These are phyloP conservation scores for Morpho helenor DNA, from an alignment of 2,888 invertebrate genomes.

Conservation along the genomic window DNA sequence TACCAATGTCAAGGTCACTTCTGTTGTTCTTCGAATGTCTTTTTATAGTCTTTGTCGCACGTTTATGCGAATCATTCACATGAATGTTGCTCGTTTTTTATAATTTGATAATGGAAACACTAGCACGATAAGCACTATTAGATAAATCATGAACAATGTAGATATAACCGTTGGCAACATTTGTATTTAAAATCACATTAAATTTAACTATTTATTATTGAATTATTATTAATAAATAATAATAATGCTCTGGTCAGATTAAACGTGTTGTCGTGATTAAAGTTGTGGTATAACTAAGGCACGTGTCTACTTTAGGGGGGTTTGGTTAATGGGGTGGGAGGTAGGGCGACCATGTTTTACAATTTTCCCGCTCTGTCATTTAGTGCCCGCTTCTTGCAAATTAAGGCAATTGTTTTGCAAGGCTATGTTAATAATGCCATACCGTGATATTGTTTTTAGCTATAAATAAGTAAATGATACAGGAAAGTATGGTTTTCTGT, in stretches of 20 bases:
- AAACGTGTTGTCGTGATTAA: conserved; percentile 34
- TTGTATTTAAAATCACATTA: conserved; percentile 13
- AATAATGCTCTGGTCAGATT: background rate
- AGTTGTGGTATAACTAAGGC: conserved; percentile 39
- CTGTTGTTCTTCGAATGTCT: background rate
- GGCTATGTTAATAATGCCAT: background rate
- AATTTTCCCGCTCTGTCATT: background rate
- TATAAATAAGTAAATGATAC: too few relatives aligned
- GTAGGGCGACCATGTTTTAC: conserved; percentile 11
- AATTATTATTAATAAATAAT: background rate
- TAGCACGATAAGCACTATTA: conserved; percentile 56
- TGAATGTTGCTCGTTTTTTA: conserved; percentile 29
- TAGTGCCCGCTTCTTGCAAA: conserved; percentile 7
- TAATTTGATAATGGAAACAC: conserved; percentile 67
- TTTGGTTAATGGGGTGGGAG: conserved; percentile 15
- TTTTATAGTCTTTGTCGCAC: background rate
- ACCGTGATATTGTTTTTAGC: too few relatives aligned
- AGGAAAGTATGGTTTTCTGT: too few relatives aligned
- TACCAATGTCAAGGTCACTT: conserved; percentile 1
- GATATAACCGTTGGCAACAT: conserved; percentile 53
- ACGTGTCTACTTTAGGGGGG: conserved; percentile 31
- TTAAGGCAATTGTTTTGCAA: conserved; percentile 1
- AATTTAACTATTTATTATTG: background rate
- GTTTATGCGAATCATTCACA: background rate
- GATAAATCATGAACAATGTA: conserved; percentile 58